These are phyloP conservation scores for Catalaphyllia jardinei DNA, from an alignment of 64 coral and sea anemone species.

Conservation along the genomic window DNA sequence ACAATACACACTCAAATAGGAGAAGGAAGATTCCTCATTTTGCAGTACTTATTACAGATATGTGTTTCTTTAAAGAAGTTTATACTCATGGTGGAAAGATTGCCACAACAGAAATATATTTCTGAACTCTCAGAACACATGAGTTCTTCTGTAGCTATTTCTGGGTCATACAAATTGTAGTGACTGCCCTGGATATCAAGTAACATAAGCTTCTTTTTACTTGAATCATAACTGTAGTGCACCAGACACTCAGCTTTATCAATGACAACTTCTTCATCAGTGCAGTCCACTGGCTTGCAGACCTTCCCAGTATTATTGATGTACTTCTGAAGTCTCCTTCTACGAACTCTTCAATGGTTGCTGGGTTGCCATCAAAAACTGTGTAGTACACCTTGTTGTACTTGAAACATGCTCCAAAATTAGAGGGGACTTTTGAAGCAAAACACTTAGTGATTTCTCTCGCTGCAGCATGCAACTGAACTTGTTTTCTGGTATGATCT, in stretches of 20 bases:
- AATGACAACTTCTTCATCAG: slow-evolving; percentile 49
- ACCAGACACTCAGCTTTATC: slow-evolving; percentile 65
- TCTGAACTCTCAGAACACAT: slow-evolving; percentile 27
- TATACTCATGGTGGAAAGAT: slow-evolving; percentile 47
- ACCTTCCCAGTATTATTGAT: slow-evolving; percentile 79
- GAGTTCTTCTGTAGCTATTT: slow-evolving; percentile 61
- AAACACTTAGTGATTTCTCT: slow-evolving; percentile 73
- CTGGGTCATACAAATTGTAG: slow-evolving; percentile 57
- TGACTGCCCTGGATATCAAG: slow-evolving; percentile 61
- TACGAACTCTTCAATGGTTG: slow-evolving; percentile 86
- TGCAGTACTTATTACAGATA: slow-evolving; percentile 50
- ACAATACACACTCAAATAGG: background rate
- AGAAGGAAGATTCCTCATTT: slow-evolving; percentile 35
- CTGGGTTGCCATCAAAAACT: slow-evolving; percentile 51
- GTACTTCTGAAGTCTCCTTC: slow-evolving; percentile 60
- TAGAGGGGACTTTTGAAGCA: slow-evolving; percentile 49
- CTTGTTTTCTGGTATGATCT: slow-evolving; percentile 70
- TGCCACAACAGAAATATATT: slow-evolving; percentile 68
- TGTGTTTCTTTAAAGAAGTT: slow-evolving; percentile 37
- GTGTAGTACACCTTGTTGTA: slow-evolving; percentile 82
- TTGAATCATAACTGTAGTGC: slow-evolving; percentile 42
- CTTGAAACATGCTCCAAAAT: slow-evolving; percentile 70
- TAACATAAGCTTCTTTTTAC: slow-evolving; percentile 47
- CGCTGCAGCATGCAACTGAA: slow-evolving; percentile 76
- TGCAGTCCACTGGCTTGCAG: slow-evolving; percentile 4